These are phyloP conservation scores for Pangasius mekongensis DNA, from an alignment of 2,797 vertebrate genomes.

Conservation along the genomic window DNA sequence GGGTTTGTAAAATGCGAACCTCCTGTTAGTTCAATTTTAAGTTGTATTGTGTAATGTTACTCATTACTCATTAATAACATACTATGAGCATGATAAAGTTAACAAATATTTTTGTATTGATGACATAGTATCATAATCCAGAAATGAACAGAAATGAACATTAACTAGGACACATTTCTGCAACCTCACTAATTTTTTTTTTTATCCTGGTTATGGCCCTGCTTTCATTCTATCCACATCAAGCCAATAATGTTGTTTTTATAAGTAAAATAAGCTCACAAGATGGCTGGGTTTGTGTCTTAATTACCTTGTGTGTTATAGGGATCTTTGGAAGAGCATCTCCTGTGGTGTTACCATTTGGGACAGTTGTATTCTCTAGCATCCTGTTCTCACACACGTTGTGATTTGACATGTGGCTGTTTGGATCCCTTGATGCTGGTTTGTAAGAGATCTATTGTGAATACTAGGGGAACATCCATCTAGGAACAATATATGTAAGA, in stretches of 20 bases:
- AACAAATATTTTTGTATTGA: background rate
- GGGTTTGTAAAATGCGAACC: background rate
- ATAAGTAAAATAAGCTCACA: background rate
- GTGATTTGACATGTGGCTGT: background rate
- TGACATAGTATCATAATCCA: background rate
- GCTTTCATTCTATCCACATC: background rate
- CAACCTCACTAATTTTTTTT: background rate
- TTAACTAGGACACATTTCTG: background rate
- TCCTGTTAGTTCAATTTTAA: background rate
- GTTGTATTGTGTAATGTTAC: background rate
- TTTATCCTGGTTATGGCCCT: background rate
- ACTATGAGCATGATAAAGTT: too few species aligned
- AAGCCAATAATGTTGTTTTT: background rate
- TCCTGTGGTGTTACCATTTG: slow-evolving; percentile 10
- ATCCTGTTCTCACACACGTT: slow-evolving; percentile 1
- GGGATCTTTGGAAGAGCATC: background rate
- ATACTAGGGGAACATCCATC: slow-evolving; percentile 1
- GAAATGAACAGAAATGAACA: background rate
- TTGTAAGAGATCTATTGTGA: background rate
- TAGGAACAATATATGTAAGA: background rate
- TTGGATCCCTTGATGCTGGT: slow-evolving; percentile 6
- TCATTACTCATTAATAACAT: background rate
- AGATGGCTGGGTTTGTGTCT: background rate
- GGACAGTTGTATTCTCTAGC: background rate
- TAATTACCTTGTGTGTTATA: background rate